Base-by-base conservation (phyloP, 2,797 vertebrate genomes). In the Bradypus variegatus region DNA sequence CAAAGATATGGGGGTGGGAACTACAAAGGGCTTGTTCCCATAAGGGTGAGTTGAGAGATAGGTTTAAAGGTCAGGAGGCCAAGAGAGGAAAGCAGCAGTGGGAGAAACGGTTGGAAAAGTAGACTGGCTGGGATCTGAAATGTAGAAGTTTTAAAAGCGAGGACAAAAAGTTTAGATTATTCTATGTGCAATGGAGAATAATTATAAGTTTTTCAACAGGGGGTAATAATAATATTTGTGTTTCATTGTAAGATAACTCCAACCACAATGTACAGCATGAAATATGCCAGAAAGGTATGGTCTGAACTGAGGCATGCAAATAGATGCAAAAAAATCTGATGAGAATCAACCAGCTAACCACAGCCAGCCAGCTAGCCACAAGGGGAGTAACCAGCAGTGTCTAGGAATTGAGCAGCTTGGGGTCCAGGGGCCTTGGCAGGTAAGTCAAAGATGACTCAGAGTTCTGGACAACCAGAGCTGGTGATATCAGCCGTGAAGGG, bases 401-500 rank as follows among this genome's bases (percentile, higher is more conserved):
- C 31, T 10, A 18, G 58, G 50, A 21, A 48, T 33, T 19, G 69
- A 18, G 23, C 36, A 18, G 38, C 15, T 15, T 45, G 12, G 36
- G 48, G 73, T 8, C 55, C 41, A 25, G 45, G 11, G 48, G 36
- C 62, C 58, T 48, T 64, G 41, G 41, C 6, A 45, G 79, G n/a
- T 18, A 1, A 75, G 38, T 45, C 18, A 7, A 75, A 64, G 67
- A 27, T 8, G 15, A 16, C 31, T 25, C 73, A 14, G 2, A 45
- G 8, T 45, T 41, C 36, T 55, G 33, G 67, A 53, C 41, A 53
- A 55, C 50, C 45, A 50, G n/a, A 90, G 62, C 79, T 29, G 70
- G n/a, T 2, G 25, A 5, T 2, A 21, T 0, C 33, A 45, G 48
- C 69, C 75, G 50, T 19, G 27, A 29, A 76, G 73, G 15, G 9